Conservation (phyloP, 2,888 invertebrate genomes). For the Coecobrya sp. region DNA sequence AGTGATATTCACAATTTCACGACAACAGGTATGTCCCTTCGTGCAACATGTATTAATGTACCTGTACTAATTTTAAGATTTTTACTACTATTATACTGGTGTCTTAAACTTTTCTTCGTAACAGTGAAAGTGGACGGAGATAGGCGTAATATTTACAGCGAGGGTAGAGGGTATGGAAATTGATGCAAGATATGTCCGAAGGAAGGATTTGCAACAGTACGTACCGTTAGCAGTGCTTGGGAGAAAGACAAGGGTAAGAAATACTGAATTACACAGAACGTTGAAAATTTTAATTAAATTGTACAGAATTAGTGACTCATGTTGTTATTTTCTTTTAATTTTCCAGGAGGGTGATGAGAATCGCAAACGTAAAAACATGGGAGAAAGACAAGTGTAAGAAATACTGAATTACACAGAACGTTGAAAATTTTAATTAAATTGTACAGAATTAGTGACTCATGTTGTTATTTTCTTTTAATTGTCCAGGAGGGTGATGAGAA, state of each 20-base stretch:
- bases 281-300: neutral
- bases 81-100: neutral
- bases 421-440: neutral
- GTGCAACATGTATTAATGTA: no score
- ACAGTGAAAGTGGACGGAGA: slow-evolving; percentile 91
- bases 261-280: neutral
- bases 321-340: slow-evolving; percentile 7
- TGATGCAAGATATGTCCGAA: slow-evolving; percentile 95
- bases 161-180: slow-evolving; percentile 94
- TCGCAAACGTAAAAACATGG: no score
- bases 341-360: slow-evolving; percentile 79
- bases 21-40: slow-evolving; percentile 93
- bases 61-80: no score
- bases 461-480: slow-evolving; percentile 7
- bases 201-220: slow-evolving; percentile 87
- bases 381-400: slow-evolving; percentile 47
- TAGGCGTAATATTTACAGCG: slow-evolving; percentile 91
- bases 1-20: slow-evolving; percentile 97
- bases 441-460: neutral
- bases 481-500: slow-evolving; percentile 80
- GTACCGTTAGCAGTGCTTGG: slow-evolving; percentile 80
- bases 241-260: slow-evolving; percentile 50
- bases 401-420: neutral
- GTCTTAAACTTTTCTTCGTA: slow-evolving; percentile 83
- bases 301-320: neutral